These are phyloP conservation scores for Coptodon bakossiorum DNA, from an alignment of 2,113 vertebrate species.

Conservation along the genomic window DNA sequence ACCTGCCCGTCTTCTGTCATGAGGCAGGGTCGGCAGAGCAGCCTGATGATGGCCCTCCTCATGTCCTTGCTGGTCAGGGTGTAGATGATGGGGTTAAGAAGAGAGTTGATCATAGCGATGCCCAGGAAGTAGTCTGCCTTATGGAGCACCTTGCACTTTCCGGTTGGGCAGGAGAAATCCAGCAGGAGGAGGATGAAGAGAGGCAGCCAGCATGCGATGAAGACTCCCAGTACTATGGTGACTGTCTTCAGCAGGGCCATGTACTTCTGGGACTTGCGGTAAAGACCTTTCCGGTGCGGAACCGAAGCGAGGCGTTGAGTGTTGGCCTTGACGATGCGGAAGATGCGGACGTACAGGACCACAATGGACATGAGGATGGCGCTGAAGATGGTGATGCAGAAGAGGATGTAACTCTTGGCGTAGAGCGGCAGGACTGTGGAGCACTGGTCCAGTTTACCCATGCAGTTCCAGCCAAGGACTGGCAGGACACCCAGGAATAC, in stretches of 20 bases:
- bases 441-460: conserved; percentile 72
- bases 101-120: conserved; percentile 85
- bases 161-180: conserved; percentile 74
- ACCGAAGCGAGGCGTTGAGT: conserved; percentile 60
- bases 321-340: conserved; percentile 81
- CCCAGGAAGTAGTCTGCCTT: conserved; percentile 87
- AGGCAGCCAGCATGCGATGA: conserved; percentile 84
- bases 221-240: conserved; percentile 83
- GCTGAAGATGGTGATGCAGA: conserved; percentile 79
- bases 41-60: conserved; percentile 75
- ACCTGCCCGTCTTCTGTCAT: conserved; percentile 50
- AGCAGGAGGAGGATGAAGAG: conserved; percentile 83
- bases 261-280: conserved; percentile 73
- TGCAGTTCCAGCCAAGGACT: conserved; percentile 85
- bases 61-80: conserved; percentile 87
- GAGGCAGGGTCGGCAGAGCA: conserved; percentile 75
- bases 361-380: conserved; percentile 79
- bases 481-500: conserved; percentile 80
- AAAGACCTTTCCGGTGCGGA: conserved; percentile 41
- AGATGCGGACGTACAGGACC: conserved; percentile 83
- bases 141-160: conserved; percentile 70
- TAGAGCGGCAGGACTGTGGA: conserved; percentile 88
- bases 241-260: conserved; percentile 83
- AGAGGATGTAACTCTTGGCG: conserved; percentile 83
- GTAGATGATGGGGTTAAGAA: conserved; percentile 90